Evolutionary conservation across 2,113 vertebrate species (phyloP), one percentile per base, ranked within the genome.

Genomic region (Noctilio leporinus): DNA sequence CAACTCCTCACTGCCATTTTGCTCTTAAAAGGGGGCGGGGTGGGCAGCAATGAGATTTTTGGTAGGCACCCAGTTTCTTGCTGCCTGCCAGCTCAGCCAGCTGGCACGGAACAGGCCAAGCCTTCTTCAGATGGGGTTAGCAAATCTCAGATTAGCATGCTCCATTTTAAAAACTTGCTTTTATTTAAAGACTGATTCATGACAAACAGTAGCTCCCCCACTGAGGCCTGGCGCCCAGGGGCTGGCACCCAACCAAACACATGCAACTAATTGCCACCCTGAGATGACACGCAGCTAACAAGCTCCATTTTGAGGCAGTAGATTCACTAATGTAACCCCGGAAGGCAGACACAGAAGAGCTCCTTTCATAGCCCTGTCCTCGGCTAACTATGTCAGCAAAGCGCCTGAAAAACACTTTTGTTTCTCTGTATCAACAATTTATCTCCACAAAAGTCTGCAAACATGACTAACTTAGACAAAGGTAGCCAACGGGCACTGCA

Each of bases 101-200:
- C 97, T 97, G 96, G 95, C 97, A 96, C 59, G 0, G 78, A 98
- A 97, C 95, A 97, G 96, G 96, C 95, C 96, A 40, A 89, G 94
- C 97, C 96, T 97, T 97, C 97, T 97, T 97, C 96, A 15, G 91
- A 96, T 59, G 40, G 82, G 83, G 97, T 93, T 94, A 96, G 97
- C 91, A 91, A 97, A 96, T 95, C 88, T 82, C 95, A 93, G 97
- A 98, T 97, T 98, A 97, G 96, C 94, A 97, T 97, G 97, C 94
- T 96, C 95, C 96, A 85, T 96, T 97, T 98, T 96, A 57, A 97
- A 96, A 97, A 96, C 87, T 95, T 95, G 95, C 95, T 97, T 95
- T 94, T 96, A 96, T 97, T 97, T 97, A 97, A 97, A 97, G 96
- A 96, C 83, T 95, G 95, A 98, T 98, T 98, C 97, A 97, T 95